phyloP scores from a whole-genome alignment of 2,113 vertebrate genomes.

The Pseudopipra pipra region DNA sequence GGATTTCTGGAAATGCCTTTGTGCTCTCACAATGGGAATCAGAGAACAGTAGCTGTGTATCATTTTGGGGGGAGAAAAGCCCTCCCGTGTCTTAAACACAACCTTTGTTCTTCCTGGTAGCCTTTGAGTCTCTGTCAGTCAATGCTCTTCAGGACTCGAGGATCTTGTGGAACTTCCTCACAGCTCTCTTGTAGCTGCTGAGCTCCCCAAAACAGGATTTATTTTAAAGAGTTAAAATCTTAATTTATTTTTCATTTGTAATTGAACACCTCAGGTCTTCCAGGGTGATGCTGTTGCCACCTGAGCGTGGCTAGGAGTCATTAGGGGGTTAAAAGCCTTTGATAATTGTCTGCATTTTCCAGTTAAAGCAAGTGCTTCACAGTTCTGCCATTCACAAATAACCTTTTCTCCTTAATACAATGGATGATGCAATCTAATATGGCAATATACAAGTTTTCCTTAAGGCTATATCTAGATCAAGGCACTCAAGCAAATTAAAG shows the following conservation, averaged over 20 bases:
- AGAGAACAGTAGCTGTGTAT: not conserved
- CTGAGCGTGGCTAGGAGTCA: not conserved
- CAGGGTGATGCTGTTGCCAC: not conserved
- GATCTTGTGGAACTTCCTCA: not conserved
- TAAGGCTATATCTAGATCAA: conserved; percentile 46
- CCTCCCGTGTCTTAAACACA: rapidly evolving
- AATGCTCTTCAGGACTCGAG: not conserved
- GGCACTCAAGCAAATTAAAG: conserved; percentile 48
- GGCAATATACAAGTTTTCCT: conserved; percentile 29
- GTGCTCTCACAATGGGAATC: not conserved
- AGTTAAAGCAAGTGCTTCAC: not conserved
- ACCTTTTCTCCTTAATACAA: conserved; percentile 11
- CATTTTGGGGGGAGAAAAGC: not conserved
- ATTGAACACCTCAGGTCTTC: not conserved
- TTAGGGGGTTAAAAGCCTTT: not conserved
- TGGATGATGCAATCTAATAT: conserved; percentile 6
- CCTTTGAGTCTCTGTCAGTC: not conserved
- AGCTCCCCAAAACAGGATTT: not conserved
- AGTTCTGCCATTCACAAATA: not conserved
- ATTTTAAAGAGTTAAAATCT: not conserved
- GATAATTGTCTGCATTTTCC: not conserved
- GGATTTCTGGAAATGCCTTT: not conserved
- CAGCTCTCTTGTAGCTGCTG: not conserved
- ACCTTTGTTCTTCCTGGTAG: not conserved
- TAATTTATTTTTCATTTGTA: not conserved